Percentiles rank a stretch among this genome's conserved stretches.
phyloP scores from a whole-genome alignment of 2,888 invertebrate genomes.

The Ypsolopha scabrella region DNA sequence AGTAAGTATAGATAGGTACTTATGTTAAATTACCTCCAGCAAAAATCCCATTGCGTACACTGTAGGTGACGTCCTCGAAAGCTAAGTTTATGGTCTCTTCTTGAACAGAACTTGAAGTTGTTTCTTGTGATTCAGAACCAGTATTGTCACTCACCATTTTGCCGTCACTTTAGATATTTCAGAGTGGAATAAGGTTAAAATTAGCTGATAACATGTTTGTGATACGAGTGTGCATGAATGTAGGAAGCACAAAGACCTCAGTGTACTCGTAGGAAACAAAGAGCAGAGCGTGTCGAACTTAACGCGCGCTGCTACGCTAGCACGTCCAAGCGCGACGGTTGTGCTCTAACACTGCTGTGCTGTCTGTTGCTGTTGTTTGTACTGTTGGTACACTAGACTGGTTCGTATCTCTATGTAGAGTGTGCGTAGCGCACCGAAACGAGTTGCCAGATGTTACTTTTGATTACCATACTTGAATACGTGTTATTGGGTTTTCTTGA shows the following conservation, averaged over 20 bases:
- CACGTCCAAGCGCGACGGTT: neutral
- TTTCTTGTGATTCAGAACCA: constrained; percentile 46
- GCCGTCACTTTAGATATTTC: neutral
- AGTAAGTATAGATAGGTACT: too few species aligned
- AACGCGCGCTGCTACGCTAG: constrained; percentile 16
- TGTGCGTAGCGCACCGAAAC: too few species aligned
- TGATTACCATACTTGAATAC: too few species aligned
- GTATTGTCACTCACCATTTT: constrained; percentile 44
- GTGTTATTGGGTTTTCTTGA: too few species aligned
- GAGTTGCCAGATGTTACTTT: too few species aligned
- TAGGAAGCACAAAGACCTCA: constrained; percentile 30
- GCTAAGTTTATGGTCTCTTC: constrained; percentile 72
- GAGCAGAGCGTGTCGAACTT: constrained; percentile 18
- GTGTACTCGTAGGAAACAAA: constrained; percentile 39
- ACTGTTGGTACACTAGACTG: neutral
- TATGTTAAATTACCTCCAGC: constrained; percentile 57
- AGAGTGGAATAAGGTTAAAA: neutral
- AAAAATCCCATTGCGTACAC: constrained; percentile 71
- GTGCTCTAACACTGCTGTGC: neutral
- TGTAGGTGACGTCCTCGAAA: constrained; percentile 76
- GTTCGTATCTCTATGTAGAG: neutral
- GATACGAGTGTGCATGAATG: neutral
- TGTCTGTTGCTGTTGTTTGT: neutral
- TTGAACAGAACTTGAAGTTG: constrained; percentile 42
- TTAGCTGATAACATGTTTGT: neutral